Evolutionary conservation across 1,140 invertebrate genomes (phyloP).

Genomic region (Kradibia gibbosae): DNA sequence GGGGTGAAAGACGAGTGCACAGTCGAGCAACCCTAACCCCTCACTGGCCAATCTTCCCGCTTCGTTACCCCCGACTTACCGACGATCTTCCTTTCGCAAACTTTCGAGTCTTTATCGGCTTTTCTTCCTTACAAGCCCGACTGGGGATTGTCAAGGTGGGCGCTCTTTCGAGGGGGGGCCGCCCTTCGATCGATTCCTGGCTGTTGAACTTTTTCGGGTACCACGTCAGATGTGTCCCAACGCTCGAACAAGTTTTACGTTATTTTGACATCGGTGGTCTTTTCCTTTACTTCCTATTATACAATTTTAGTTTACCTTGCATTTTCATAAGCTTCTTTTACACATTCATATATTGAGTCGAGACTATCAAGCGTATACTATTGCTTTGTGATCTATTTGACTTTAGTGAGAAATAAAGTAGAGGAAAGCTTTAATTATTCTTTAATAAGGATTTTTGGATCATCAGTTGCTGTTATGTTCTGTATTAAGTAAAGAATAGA

Average conservation of each 20-base stretch:
- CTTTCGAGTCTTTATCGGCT: conserved; percentile 22
- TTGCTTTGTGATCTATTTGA: too few relatives aligned
- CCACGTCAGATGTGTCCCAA: neutral
- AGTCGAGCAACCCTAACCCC: neutral
- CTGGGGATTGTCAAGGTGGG: conserved; percentile 37
- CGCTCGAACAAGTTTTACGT: neutral
- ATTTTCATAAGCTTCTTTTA: too few relatives aligned
- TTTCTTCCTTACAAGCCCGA: conserved; percentile 10
- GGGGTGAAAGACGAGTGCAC: conserved; percentile 23
- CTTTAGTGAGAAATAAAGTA: too few relatives aligned
- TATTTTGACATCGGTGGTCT: conserved; percentile 15
- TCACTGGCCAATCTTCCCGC: too few relatives aligned
- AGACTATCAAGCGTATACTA: too few relatives aligned
- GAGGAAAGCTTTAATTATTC: too few relatives aligned
- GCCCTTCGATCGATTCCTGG: conserved; percentile 25
- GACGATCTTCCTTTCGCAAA: conserved; percentile 1
- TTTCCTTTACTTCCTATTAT: neutral
- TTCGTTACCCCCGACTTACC: too few relatives aligned
- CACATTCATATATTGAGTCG: too few relatives aligned
- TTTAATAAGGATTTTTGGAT: too few relatives aligned
- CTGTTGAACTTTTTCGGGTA: conserved; percentile 1
- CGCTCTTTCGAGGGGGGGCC: conserved; percentile 11
- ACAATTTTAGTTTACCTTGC: neutral
- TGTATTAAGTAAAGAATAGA: too few relatives aligned
- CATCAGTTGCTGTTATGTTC: too few relatives aligned